Base-by-base conservation (phyloP, 2,888 invertebrate genomes). In the Scelioninae gen. 2 region DNA sequence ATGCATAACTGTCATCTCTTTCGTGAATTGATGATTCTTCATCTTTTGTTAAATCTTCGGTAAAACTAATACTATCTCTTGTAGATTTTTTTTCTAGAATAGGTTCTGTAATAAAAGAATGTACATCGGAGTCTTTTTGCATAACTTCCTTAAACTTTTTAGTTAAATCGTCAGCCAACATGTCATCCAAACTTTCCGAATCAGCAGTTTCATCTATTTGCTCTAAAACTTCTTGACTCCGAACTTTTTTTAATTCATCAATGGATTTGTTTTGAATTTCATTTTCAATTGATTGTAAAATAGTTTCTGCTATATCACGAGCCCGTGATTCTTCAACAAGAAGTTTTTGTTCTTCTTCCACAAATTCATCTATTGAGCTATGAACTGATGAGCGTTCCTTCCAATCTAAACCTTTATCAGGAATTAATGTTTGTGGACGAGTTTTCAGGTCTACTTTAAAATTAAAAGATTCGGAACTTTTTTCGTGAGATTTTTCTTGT, bases 11-110 rank as follows among this genome's bases (percentile, higher is more conserved):
- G 7, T 79, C 82, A 18, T 84, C 83, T 7, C 72, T 78, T 2
- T 83, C 83, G 0, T 75, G 78, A 4, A 72, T 65, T 1, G 81
- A 83, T 0, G 82, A 84, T 41, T 84, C 84, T 31, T 84, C 84
- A 60, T 84, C 84, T 18, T 80, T 85, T 0, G 85, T 82, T 52
- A 83, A 45, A 39, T 85, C 85, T 15, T 85, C 85, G 58, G 81
- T 84, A 1, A 81, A 64, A 72, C 83, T 84, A 9, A 80, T 77
- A 25, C 84, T 84, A 10, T 82, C 84, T 10, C 79, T 77, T 2
- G 77, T 78, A 0, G 80, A 78, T 2, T 76, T 78, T 63, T 77
- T 81, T 4, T 82, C 83, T 1, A 77, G 31, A 6, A 63, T 57
- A 7, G 81, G 81, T 15, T 83, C 78, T 2, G 78, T 75, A 4